A percentile compares a stretch with the other conserved stretches of the same genome.
Conservation (phyloP, 2,888 invertebrate genomes). For the Leptopilina syphax region DNA sequence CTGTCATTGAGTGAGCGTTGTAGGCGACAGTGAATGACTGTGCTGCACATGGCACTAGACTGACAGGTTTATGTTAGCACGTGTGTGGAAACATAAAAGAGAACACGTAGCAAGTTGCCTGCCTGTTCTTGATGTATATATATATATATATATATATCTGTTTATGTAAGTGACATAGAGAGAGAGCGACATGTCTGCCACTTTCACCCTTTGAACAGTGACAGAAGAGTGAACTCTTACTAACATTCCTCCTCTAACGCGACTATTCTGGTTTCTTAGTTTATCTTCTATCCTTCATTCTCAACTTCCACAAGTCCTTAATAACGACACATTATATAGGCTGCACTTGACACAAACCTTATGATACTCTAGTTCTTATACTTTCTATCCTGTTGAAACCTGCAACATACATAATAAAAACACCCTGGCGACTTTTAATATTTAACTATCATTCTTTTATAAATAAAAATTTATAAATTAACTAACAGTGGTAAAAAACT, state of each 20-base stretch:
- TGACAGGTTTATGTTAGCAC: conserved; percentile 76
- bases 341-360: conserved; percentile 55
- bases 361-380: conserved; percentile 50
- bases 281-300: conserved; percentile 33
- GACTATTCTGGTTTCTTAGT: conserved; percentile 27
- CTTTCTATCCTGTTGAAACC: conserved; percentile 5
- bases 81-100: conserved; percentile 75
- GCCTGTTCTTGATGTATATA: conserved; percentile 70
- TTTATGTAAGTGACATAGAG: conserved; percentile 76
- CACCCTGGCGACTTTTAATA: too few relatives aligned
- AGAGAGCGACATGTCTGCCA: conserved; percentile 74
- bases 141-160: conserved; percentile 66
- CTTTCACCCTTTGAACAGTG: not conserved
- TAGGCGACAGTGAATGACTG: conserved; percentile 75
- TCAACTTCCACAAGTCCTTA: conserved; percentile 44
- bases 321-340: conserved; percentile 53
- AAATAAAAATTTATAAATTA: too few relatives aligned
- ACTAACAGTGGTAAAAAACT: too few relatives aligned
- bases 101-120: conserved; percentile 64
- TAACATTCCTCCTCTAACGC: not conserved
- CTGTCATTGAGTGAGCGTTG: conserved; percentile 59
- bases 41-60: conserved; percentile 76
- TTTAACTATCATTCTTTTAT: too few relatives aligned
- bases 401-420: not conserved
- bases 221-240: conserved; percentile 26